A percentile compares a stretch with the other conserved stretches of the same genome.
phyloP scores from a whole-genome alignment of 2,797 vertebrate genomes.

The Notoglanidium macrostoma region DNA sequence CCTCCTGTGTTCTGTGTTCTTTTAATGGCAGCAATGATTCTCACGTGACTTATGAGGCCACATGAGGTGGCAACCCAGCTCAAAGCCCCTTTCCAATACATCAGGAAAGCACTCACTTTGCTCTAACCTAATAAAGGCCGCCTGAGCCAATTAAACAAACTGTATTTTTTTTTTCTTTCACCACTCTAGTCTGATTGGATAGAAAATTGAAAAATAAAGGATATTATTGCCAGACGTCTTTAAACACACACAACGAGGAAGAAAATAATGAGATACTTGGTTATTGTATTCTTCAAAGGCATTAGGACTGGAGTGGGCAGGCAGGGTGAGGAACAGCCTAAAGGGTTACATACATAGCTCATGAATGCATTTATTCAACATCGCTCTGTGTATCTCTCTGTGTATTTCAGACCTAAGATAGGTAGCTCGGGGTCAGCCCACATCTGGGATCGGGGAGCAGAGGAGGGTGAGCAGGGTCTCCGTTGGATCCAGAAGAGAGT shows the following conservation, averaged over 20 bases:
- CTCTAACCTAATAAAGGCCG: conserved; percentile 53
- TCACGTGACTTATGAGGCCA: conserved; percentile 46
- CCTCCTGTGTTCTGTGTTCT: conserved; percentile 22
- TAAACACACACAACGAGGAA: background rate
- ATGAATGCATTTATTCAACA: conserved; percentile 58
- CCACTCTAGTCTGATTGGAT: conserved; percentile 31
- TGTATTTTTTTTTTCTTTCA: conserved; percentile 19
- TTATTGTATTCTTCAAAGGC: conserved; percentile 34
- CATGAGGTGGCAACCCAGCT: conserved; percentile 34
- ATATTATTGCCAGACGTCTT: conserved; percentile 14
- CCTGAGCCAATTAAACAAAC: conserved; percentile 53
- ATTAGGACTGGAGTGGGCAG: conserved; percentile 14
- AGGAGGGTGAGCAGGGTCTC: conserved; percentile 38
- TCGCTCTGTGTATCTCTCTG: conserved; percentile 33
- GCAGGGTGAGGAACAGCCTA: conserved; percentile 24
- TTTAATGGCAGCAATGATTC: conserved; percentile 48
- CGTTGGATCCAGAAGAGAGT: conserved; percentile 24
- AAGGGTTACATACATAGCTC: conserved; percentile 40
- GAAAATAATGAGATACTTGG: conserved; percentile 30
- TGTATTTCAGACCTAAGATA: conserved; percentile 46
- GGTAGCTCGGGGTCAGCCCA: conserved; percentile 47
- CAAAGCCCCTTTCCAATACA: conserved; percentile 46
- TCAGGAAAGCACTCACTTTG: conserved; percentile 37
- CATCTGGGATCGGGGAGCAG: conserved; percentile 46
- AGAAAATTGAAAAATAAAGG: conserved; percentile 44